Percentiles rank a stretch among this genome's conserved stretches.
These are phyloP conservation scores for Dicranocentrus wangi DNA, from an alignment of 2,888 invertebrate genomes.

Conservation along the genomic window DNA sequence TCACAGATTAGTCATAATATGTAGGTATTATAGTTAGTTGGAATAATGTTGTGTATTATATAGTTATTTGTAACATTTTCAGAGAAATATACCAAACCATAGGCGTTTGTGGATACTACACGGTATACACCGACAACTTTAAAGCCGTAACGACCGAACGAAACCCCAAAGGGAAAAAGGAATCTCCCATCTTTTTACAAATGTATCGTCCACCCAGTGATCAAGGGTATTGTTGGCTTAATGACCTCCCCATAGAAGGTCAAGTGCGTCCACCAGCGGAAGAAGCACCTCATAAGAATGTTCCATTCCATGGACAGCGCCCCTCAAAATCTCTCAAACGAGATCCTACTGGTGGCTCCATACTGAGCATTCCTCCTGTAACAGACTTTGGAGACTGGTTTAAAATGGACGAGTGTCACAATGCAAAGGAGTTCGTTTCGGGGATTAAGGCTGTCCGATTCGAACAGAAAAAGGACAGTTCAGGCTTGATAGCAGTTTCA, in stretches of 20 bases:
- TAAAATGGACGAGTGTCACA: neutral
- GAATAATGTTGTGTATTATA: too few relatives aligned
- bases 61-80: too few relatives aligned
- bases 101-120: slow-evolving; percentile 5
- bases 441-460: neutral
- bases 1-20: too few relatives aligned
- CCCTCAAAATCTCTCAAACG: neutral
- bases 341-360: neutral
- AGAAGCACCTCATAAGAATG: neutral
- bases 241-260: neutral
- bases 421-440: neutral
- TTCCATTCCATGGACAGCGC: slow-evolving; percentile 1
- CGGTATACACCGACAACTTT: neutral
- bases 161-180: neutral
- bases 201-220: neutral
- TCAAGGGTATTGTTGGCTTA: neutral
- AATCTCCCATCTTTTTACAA: neutral
- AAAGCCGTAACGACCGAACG: neutral
- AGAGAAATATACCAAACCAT: neutral
- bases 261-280: neutral
- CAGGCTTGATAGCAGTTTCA: neutral
- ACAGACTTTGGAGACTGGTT: neutral
- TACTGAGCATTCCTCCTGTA: neutral
- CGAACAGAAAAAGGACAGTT: neutral
- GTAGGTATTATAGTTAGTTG: too few relatives aligned